Evolutionary conservation across 1,140 invertebrate species (phyloP).

Genomic region (Mya arenaria): DNA sequence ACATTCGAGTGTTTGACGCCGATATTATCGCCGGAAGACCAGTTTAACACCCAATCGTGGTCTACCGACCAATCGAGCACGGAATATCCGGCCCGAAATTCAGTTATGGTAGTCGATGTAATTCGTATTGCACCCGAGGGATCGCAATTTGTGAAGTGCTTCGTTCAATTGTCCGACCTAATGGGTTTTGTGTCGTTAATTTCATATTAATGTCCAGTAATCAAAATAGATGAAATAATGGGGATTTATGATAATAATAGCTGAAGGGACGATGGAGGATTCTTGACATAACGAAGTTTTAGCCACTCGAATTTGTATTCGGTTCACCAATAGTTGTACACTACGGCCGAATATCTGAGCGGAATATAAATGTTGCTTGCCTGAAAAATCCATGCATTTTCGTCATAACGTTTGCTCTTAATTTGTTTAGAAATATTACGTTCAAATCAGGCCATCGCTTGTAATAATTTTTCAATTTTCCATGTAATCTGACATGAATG

Average conservation of each 20-base stretch:
- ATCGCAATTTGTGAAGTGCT: conserved; percentile 3
- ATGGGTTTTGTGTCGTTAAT: conserved; percentile 52
- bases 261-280: too few relatives aligned
- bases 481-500: background rate
- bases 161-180: conserved; percentile 36
- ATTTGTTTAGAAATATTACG: too few relatives aligned
- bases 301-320: too few relatives aligned
- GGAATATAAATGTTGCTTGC: too few relatives aligned
- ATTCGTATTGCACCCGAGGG: conserved; percentile 37
- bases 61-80: conserved; percentile 38
- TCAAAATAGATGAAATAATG: conserved; percentile 56
- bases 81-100: conserved; percentile 39
- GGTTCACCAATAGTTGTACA: too few relatives aligned
- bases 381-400: too few relatives aligned
- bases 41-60: conserved; percentile 21
- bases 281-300: too few relatives aligned
- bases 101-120: conserved; percentile 30
- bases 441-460: too few relatives aligned
- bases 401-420: too few relatives aligned
- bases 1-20: conserved; percentile 20
- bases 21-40: conserved; percentile 17
- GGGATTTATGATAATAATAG: conserved; percentile 39
- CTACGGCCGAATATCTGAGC: too few relatives aligned
- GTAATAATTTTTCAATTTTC: background rate
- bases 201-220: conserved; percentile 50